phyloP scores from a whole-genome alignment of 1,140 invertebrate species.

The Achroia grisella region DNA sequence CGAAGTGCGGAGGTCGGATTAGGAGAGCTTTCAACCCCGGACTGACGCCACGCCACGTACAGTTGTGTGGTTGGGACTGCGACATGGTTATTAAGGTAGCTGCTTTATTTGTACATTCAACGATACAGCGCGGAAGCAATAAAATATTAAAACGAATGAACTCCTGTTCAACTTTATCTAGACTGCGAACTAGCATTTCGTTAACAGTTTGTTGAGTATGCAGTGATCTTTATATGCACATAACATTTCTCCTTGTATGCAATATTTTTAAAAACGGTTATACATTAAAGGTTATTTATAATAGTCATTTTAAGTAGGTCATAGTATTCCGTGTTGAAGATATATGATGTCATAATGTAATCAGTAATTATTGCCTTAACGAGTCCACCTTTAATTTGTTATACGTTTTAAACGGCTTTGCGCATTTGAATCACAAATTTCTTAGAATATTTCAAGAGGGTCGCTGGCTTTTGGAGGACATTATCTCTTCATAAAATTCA shows the following conservation, averaged over 20 bases:
- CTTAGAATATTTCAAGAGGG: slow-evolving; percentile 71
- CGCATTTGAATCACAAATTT: slow-evolving; percentile 73
- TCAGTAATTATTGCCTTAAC: slow-evolving; percentile 69
- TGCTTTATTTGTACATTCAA: slow-evolving; percentile 59
- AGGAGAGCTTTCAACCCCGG: slow-evolving; percentile 49
- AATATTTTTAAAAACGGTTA: too few relatives aligned
- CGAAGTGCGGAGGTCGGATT: slow-evolving; percentile 38
- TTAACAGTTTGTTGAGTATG: not conserved
- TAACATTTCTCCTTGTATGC: too few relatives aligned
- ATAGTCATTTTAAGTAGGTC: too few relatives aligned
- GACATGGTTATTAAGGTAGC: slow-evolving; percentile 59
- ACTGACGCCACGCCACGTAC: not conserved
- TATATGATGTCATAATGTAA: slow-evolving; percentile 65
- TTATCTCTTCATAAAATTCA: slow-evolving; percentile 72
- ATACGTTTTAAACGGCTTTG: slow-evolving; percentile 72
- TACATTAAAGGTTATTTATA: too few relatives aligned
- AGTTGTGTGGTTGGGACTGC: slow-evolving; percentile 19
- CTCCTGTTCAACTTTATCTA: not conserved
- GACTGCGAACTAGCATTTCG: not conserved
- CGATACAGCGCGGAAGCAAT: slow-evolving; percentile 44
- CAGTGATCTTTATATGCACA: too few relatives aligned
- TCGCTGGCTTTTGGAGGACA: slow-evolving; percentile 61
- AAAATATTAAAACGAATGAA: slow-evolving; percentile 64
- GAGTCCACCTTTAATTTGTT: slow-evolving; percentile 71
- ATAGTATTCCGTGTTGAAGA: slow-evolving; percentile 12